Base-by-base conservation (phyloP, 2,113 vertebrate species). In the Echinops telfairi region DNA sequence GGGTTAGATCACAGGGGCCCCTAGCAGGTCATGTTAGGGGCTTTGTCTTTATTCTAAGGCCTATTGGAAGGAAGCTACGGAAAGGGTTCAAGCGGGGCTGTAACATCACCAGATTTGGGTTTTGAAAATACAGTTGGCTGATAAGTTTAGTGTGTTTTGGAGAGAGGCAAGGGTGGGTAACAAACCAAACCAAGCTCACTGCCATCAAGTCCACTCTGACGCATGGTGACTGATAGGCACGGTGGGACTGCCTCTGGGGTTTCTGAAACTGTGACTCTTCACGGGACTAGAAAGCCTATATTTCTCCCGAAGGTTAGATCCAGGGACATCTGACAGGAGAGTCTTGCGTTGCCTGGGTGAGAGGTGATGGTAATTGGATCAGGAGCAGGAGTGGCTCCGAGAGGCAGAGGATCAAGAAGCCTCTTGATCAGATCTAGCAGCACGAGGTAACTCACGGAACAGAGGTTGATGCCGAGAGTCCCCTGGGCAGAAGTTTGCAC, bases 1-100 rank as follows among this genome's bases (percentile, higher is more conserved):
- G 33, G 43, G 36, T 3, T n/a, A 20, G 27, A 20, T 27, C 2
- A 0, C 2, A 0, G 3, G 20, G 33, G 36, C 25, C 22, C 27
- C 60, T 17, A 29, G n/a, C 33, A 66, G 57, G 10, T 33, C 43
- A 29, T 16, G 6, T 57, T 38, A 27, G 43, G 53, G 20, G n/a
- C 58, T 58, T 73, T 53, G 5, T 70, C 27, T 83, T 62, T 64
- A 14, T 57, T 60, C 4, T 12, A 53, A 53, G 7, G 9, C 40
- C 22, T 57, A 3, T 31, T 33, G 23, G 53, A 47, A 25, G 33
- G 73, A 60, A 29, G 31, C 40, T 85, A 10, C 40, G 47, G 68
- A 27, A 82, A 60, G 27, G 31, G 17, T 83, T 78, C 23, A 27
- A 36, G 43, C 73, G 57, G 23, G 10, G 23, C 6, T 36, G 31